Percentiles rank a stretch among this genome's conserved stretches.
Evolutionary conservation across 2,113 vertebrate genomes (phyloP).

Genomic region (Rhagologus leucostigma): DNA sequence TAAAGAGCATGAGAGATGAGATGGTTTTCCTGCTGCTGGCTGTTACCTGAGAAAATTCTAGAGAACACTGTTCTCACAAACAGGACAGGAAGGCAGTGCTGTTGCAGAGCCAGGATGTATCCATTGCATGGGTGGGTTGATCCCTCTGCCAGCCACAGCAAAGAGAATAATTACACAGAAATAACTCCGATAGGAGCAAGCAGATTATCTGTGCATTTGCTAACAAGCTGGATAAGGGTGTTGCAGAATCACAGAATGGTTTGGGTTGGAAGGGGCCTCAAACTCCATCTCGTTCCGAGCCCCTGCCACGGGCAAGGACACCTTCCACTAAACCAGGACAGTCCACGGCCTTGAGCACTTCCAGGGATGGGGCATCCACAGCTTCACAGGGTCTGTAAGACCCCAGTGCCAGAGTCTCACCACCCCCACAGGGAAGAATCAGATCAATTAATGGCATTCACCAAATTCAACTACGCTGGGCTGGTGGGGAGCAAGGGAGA

Average conservation of each 20-base stretch:
- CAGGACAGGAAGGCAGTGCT: neutral
- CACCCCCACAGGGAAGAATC: neutral
- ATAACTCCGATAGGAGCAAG: neutral
- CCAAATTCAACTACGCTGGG: neutral
- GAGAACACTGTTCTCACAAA: neutral
- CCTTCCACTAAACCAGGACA: neutral
- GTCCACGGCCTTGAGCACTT: neutral
- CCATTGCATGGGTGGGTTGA: neutral
- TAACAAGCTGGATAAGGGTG: neutral
- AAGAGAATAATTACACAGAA: neutral
- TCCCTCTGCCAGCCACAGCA: neutral
- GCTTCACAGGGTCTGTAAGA: neutral
- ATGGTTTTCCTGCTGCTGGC: neutral
- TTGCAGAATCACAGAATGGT: neutral
- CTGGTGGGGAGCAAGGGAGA: neutral
- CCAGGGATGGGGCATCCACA: neutral
- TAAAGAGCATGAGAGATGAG: neutral
- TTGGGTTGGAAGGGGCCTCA: neutral
- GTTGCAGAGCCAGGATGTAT: accelerated
- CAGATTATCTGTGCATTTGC: neutral
- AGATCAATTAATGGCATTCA: neutral
- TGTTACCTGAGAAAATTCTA: neutral
- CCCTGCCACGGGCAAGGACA: neutral
- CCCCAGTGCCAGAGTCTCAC: neutral
- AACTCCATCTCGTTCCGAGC: neutral